Percentiles rank a stretch among this genome's conserved stretches.
These are phyloP conservation scores for Drosophila rufa DNA, from an alignment of 1,140 invertebrate genomes.

Conservation along the genomic window DNA sequence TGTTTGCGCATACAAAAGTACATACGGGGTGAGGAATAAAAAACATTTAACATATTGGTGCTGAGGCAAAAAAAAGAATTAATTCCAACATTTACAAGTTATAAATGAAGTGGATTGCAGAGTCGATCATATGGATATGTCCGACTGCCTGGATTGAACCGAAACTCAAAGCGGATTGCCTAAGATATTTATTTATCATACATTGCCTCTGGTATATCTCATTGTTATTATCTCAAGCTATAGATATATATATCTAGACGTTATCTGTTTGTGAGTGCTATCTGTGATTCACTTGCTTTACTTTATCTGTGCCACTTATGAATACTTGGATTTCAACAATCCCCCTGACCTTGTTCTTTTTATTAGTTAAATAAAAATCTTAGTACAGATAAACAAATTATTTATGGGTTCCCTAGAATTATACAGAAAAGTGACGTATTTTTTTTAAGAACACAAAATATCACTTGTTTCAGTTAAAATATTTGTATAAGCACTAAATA, in stretches of 20 bases:
- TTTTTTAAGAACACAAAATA: neutral
- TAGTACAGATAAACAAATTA: neutral
- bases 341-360: neutral
- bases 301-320: too few relatives aligned
- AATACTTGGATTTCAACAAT: too few relatives aligned
- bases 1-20: conserved; percentile 31
- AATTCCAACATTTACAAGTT: conserved; percentile 27
- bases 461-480: neutral
- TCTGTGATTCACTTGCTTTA: neutral
- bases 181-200: neutral
- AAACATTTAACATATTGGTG: conserved; percentile 20
- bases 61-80: conserved; percentile 15
- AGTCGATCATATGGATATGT: neutral
- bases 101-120: conserved; percentile 25
- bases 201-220: neutral
- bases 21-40: conserved; percentile 14
- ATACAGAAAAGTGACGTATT: accelerated
- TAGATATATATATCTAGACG: too few relatives aligned
- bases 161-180: conserved; percentile 5
- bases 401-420: neutral
- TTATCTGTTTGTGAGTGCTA: neutral
- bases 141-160: neutral
- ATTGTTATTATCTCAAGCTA: neutral
- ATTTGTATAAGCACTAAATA: too few relatives aligned
- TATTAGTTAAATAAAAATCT: neutral